Base-by-base conservation (phyloP, 2,797 vertebrate genomes). In the Alfaro cultratus region DNA sequence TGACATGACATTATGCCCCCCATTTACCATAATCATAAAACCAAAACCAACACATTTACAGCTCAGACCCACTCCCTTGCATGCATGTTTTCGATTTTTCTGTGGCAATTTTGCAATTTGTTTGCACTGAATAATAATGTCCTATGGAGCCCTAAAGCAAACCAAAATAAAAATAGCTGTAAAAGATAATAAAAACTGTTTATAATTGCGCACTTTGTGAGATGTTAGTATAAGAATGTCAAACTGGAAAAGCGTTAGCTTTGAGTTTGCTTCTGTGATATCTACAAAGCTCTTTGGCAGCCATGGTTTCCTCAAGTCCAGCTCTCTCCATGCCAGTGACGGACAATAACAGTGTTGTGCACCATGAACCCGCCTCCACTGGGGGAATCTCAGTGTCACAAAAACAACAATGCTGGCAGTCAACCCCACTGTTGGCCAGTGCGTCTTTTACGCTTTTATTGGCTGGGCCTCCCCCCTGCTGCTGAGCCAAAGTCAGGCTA, bases 381-480 rank as follows among this genome's bases (percentile, higher is more conserved):
- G 92, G 91, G 94, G 94, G 87, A 79, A 86, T 85, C 87, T 87
- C 87, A 57, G 81, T 70, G 82, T 94, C 93, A 92, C 90, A 86
- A 34, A 87, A 91, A 94, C 88, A 95, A 95, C 95, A 95, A 95
- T 95, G 84, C 91, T 88, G 92, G 89, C 85, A 94, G 91, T 86
- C 89, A 77, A 88, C 88, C 92, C 88, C 88, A 89, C 86, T 93
- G 91, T 92, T 91, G 26, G 79, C 88, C 68, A 68, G 88, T 88
- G 87, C 80, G 84, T 91, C 93, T 95, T 96, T 96, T 95, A 95
- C 81, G 89, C 89, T 95, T 96, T 96, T 96, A 96, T 94, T 95
- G 92, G 88, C 84, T 90, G 95, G 94, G 96, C 95, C 96, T 96
- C 94, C 95, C 53, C 93, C 90, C 91, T 92, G 92, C 95, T 95